Percentiles rank a stretch among this genome's conserved stretches.
Conservation (phyloP, 2,888 invertebrate genomes). For the Conistra vaccinii region DNA sequence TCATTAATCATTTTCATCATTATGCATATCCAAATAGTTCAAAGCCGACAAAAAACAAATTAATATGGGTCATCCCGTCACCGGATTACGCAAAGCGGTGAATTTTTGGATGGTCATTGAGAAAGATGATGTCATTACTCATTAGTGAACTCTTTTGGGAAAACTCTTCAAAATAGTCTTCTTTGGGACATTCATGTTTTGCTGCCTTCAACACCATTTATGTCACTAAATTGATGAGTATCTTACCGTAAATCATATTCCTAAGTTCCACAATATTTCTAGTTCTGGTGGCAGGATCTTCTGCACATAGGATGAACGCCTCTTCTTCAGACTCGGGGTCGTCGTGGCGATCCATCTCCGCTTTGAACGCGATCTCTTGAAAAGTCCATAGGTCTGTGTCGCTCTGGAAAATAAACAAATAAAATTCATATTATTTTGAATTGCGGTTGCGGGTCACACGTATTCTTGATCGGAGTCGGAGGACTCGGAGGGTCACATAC, state of each 20-base stretch:
- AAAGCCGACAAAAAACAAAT: background rate
- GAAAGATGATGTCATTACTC: background rate
- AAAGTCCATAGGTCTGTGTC: conserved; percentile 76
- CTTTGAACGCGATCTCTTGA: conserved; percentile 84
- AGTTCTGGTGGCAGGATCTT: conserved; percentile 74
- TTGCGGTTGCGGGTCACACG: background rate
- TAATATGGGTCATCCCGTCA: background rate
- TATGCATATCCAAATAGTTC: background rate
- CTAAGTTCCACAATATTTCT: conserved; percentile 78
- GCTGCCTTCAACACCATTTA: background rate
- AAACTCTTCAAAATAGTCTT: too few species aligned
- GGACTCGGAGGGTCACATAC: too few species aligned
- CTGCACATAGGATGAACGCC: conserved; percentile 80
- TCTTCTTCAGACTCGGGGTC: conserved; percentile 82
- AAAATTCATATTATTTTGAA: background rate
- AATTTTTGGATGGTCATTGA: background rate
- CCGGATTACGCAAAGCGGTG: background rate
- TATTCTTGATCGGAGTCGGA: background rate
- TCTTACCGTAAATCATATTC: conserved; percentile 84
- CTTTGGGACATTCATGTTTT: background rate
- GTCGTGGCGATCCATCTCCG: conserved; percentile 83
- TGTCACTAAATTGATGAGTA: background rate
- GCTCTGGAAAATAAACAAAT: conserved; percentile 57
- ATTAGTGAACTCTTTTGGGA: background rate
- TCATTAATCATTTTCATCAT: conserved; percentile 22